Conservation (phyloP, 2,888 invertebrate genomes). For the Gnatocerus cornutus region DNA sequence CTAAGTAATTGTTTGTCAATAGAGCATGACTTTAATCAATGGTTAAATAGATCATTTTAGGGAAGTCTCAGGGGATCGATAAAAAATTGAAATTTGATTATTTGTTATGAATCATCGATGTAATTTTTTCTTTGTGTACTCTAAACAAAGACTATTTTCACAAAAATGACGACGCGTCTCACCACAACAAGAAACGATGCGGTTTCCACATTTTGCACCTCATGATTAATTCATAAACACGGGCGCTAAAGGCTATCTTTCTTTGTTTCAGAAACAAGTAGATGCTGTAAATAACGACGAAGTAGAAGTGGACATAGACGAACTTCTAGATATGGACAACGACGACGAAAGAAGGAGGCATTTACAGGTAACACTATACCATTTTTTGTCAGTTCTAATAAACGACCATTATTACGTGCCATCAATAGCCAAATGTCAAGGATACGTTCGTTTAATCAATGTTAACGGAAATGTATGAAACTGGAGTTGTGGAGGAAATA, state of each 20-base stretch:
- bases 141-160: no score
- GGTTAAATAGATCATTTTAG: no score
- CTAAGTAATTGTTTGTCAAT: no score
- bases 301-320: constrained; percentile 96
- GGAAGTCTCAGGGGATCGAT: no score
- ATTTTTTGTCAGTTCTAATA: constrained; percentile 6
- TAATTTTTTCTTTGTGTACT: no score
- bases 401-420: constrained; percentile 1
- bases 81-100: no score
- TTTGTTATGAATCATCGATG: no score
- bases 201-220: constrained; percentile 23
- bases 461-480: neutral
- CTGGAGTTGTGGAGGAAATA: neutral
- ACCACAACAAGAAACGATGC: neutral
- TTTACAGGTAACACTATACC: constrained; percentile 76
- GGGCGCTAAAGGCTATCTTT: constrained; percentile 23
- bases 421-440: constrained; percentile 33
- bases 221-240: constrained; percentile 35
- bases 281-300: constrained; percentile 75
- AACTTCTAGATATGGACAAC: constrained; percentile 94
- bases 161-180: constrained; percentile 1
- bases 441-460: constrained; percentile 15
- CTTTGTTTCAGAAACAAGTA: constrained; percentile 69
- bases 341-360: constrained; percentile 89
- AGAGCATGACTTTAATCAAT: no score